Evolutionary conservation across 30 jellyfish, hydroid and myxozoan genomes (phyloP), one percentile per base, ranked within the genome.

Genomic region (Hydra vulgaris): DNA sequence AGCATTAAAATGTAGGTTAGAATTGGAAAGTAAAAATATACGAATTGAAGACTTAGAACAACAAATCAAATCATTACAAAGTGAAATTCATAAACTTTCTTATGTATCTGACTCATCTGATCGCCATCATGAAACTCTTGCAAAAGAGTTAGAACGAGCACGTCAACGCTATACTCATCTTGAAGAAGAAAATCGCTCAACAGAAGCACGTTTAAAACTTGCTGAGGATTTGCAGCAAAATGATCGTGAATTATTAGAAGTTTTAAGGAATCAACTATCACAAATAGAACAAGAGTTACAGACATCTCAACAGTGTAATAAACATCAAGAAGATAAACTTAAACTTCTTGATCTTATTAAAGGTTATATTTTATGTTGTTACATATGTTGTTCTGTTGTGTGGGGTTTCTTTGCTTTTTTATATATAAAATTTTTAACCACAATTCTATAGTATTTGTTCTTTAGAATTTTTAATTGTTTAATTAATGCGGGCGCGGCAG

Each of bases 181-280:
- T 25, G 97, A 90, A 75, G 97, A 90, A 20, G 97, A 90, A 55
- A 90, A 90, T 68, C 70, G 87, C 70, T 73, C 95, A 0, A 26
- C 87, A 72, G 97, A 90, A 56, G 97, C 85, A 71, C 72, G 97
- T 1, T 69, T 86, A 61, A 75, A 74, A 21, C 84, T 90, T 1
- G 97, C 97, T 15, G 97, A 90, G 70, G 97, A 90, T 70, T 71
- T 90, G 20, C 97, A 90, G 74, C 81, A 78, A 21, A 90, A 90
- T 40, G 97, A 90, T 70, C 54, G 96, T 16, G 97, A 90, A 19
- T 80, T 90, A 19, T 54, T 90, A 8, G 96, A 85, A 17, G 96
- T 90, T 55, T 73, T 90, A 24, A 71, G 97, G 40, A 80, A 79
- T 22, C 97, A 90, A 77, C 76, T 86, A 23, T 74, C 78, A 24